Evolutionary conservation across 2,113 vertebrate species (phyloP).

Genomic region (Megatriorchis doriae): DNA sequence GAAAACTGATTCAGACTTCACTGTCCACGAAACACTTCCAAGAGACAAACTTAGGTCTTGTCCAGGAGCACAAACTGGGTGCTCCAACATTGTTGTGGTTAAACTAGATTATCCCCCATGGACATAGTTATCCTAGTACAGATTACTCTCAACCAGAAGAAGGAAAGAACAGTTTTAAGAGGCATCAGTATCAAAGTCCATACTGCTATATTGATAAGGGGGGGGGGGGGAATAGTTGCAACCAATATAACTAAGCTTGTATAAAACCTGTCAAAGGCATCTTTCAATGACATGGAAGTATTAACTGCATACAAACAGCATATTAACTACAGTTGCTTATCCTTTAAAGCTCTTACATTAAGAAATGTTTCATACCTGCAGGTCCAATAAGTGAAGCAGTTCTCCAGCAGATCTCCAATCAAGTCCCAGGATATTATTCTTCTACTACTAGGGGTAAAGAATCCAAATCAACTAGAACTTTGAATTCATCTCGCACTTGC

Average conservation of each 20-base stretch:
- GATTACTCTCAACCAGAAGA: neutral
- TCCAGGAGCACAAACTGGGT: neutral
- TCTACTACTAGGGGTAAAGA: neutral
- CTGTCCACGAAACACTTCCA: neutral
- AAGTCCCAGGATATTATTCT: neutral
- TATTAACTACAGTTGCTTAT: neutral
- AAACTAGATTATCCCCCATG: neutral
- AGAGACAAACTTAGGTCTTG: neutral
- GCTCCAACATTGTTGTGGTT: neutral
- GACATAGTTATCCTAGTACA: neutral
- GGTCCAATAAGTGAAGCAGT: neutral
- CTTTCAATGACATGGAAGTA: neutral
- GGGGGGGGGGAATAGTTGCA: neutral
- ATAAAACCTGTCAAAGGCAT: neutral
- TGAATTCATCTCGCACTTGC: neutral
- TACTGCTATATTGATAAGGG: neutral
- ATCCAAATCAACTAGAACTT: neutral
- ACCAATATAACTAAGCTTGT: neutral
- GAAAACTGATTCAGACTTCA: neutral
- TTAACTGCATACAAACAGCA: neutral
- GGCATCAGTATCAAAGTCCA: neutral
- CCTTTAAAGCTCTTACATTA: neutral
- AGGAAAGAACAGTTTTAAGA: neutral
- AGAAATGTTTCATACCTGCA: neutral
- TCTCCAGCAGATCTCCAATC: neutral